phyloP scores from a whole-genome alignment of 2,113 vertebrate species.

The Trematomus loennbergii region DNA sequence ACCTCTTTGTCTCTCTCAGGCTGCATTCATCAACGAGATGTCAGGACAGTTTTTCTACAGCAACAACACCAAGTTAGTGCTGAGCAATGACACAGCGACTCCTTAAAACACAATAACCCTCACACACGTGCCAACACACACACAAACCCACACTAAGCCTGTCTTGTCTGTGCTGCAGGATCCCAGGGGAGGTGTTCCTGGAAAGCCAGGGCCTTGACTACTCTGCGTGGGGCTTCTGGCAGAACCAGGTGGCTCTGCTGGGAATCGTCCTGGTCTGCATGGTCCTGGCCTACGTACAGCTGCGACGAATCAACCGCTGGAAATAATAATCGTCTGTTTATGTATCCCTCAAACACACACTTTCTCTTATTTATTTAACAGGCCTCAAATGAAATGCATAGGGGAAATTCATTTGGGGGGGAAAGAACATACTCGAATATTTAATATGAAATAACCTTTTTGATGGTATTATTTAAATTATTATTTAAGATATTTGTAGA shows the following conservation, averaged over 20 bases:
- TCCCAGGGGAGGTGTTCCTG: constrained; percentile 81
- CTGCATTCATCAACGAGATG: constrained; percentile 82
- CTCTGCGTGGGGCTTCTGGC: constrained; percentile 87
- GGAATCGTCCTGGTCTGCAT: constrained; percentile 79
- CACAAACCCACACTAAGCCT: constrained; percentile 6
- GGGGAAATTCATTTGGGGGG: neutral
- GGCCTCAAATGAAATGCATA: neutral
- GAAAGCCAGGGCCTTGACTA: constrained; percentile 77
- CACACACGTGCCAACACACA: neutral
- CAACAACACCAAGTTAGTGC: constrained; percentile 69
- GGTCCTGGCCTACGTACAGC: constrained; percentile 80
- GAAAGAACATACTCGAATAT: neutral
- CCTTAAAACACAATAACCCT: neutral
- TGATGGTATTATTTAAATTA: neutral
- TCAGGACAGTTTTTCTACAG: constrained; percentile 73
- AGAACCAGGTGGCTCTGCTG: constrained; percentile 84
- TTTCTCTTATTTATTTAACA: constrained; percentile 42
- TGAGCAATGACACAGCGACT: neutral
- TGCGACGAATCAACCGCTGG: constrained; percentile 84
- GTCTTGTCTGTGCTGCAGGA: constrained; percentile 60
- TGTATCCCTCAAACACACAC: neutral
- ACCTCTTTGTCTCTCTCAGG: constrained; percentile 68
- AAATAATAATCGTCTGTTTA: constrained; percentile 65
- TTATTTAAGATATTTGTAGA: neutral
- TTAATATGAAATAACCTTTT: constrained; percentile 5